A percentile compares a stretch with the other conserved stretches of the same genome.
Evolutionary conservation across 2,888 invertebrate genomes (phyloP).

Genomic region (Lutraria lutraria): DNA sequence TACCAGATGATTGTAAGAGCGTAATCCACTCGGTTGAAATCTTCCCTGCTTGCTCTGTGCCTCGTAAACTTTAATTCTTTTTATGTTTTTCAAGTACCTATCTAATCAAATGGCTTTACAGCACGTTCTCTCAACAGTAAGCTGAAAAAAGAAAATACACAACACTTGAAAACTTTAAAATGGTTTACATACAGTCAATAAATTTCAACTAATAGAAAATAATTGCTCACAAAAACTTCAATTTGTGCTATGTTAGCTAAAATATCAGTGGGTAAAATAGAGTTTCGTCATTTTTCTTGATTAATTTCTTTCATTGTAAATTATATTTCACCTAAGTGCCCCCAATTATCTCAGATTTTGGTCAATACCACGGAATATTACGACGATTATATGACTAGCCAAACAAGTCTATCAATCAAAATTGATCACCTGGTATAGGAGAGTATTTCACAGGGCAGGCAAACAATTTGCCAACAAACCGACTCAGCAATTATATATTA

Average conservation of each 20-base stretch:
- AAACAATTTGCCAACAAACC: neutral
- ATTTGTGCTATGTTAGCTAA: constrained; percentile 12
- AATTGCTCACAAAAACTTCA: neutral
- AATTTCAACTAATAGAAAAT: constrained; percentile 6
- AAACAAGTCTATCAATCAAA: neutral
- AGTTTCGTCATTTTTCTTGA: neutral
- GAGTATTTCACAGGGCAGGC: neutral
- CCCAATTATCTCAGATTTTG: constrained; percentile 17
- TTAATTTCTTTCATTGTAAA: constrained; percentile 15
- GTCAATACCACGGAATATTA: neutral
- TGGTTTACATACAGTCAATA: neutral
- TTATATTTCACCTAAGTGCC: neutral
- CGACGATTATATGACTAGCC: neutral
- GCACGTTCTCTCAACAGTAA: neutral
- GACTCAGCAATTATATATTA: neutral
- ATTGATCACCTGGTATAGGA: neutral
- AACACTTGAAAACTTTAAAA: constrained; percentile 18
- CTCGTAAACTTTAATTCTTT: neutral
- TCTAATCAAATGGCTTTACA: neutral
- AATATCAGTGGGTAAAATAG: neutral
- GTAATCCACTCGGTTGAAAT: constrained; percentile 7
- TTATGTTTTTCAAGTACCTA: constrained; percentile 11
- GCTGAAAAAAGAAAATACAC: neutral
- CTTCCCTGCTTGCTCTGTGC: neutral
- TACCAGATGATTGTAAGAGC: neutral